phyloP scores from a whole-genome alignment of 2,888 invertebrate genomes.

The Spodoptera exigua region DNA sequence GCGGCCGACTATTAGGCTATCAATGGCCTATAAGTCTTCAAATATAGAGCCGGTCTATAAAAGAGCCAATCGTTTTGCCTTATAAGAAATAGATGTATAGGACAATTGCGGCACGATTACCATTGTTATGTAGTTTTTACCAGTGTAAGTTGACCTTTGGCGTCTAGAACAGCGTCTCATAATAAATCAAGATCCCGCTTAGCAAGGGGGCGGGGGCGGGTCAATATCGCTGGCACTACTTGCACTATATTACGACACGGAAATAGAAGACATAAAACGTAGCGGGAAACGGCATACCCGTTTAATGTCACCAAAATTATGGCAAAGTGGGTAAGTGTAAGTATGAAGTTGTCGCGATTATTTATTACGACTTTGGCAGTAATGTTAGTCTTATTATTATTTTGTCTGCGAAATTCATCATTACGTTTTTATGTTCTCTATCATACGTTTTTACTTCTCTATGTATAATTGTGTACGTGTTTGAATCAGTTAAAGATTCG shows the following conservation, averaged over 20 bases:
- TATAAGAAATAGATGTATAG: constrained; percentile 56
- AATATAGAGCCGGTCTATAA: constrained; percentile 47
- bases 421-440: not conserved
- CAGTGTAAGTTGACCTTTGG: constrained; percentile 35
- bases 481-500: too few relatives aligned
- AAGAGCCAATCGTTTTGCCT: constrained; percentile 52
- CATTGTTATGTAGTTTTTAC: constrained; percentile 44
- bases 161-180: constrained; percentile 1
- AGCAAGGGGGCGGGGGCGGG: constrained; percentile 30
- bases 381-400: constrained; percentile 1
- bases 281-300: constrained; percentile 32
- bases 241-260: constrained; percentile 43
- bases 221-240: constrained; percentile 40
- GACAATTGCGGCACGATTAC: constrained; percentile 49
- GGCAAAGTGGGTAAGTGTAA: constrained; percentile 25
- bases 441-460: not conserved
- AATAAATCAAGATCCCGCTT: constrained; percentile 24
- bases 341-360: constrained; percentile 17
- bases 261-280: constrained; percentile 49
- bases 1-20: constrained; percentile 28
- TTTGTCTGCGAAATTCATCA: not conserved
- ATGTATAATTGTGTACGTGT: too few relatives aligned
- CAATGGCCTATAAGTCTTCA: constrained; percentile 46
- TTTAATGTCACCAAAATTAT: constrained; percentile 35
- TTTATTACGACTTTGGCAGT: constrained; percentile 6